A percentile compares a stretch with the other conserved stretches of the same genome.
phyloP scores from a whole-genome alignment of 2,113 vertebrate species.

The Nansenia antarctica region DNA sequence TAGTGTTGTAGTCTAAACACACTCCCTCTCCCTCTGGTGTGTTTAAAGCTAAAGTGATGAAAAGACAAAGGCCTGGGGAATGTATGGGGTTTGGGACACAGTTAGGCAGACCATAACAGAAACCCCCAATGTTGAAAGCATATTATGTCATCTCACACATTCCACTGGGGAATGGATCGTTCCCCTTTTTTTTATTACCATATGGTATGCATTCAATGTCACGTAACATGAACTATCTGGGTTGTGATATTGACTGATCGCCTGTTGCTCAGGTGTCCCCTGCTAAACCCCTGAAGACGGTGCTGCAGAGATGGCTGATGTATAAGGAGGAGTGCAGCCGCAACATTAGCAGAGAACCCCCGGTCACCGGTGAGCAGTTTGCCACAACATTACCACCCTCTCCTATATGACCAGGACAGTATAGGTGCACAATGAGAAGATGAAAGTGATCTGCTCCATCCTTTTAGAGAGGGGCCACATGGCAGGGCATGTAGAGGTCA shows the following conservation, averaged over 20 bases:
- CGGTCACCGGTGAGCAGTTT: conserved; percentile 59
- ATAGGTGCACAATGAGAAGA: no score
- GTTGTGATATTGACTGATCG: neutral
- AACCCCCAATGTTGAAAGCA: conserved; percentile 7
- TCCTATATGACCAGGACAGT: no score
- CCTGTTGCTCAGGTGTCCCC: conserved; percentile 60
- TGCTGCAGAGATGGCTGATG: conserved; percentile 65
- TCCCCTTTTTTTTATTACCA: no score
- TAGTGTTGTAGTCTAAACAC: conserved; percentile 27
- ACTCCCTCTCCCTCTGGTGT: neutral
- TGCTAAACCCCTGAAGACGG: conserved; percentile 59
- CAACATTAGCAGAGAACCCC: conserved; percentile 67
- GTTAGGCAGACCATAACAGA: neutral
- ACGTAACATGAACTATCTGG: no score
- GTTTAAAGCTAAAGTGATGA: neutral
- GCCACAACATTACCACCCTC: no score
- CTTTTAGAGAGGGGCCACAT: no score
- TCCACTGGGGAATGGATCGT: no score
- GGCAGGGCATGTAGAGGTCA: no score
- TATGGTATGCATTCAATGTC: no score
- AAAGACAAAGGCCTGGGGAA: neutral
- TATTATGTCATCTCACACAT: conserved; percentile 1
- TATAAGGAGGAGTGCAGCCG: conserved; percentile 70
- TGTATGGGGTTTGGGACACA: neutral
- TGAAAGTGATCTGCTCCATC: no score